Percentiles rank a stretch among this genome's conserved stretches.
Evolutionary conservation across 2,113 vertebrate genomes (phyloP).

Genomic region (Mola mola): DNA sequence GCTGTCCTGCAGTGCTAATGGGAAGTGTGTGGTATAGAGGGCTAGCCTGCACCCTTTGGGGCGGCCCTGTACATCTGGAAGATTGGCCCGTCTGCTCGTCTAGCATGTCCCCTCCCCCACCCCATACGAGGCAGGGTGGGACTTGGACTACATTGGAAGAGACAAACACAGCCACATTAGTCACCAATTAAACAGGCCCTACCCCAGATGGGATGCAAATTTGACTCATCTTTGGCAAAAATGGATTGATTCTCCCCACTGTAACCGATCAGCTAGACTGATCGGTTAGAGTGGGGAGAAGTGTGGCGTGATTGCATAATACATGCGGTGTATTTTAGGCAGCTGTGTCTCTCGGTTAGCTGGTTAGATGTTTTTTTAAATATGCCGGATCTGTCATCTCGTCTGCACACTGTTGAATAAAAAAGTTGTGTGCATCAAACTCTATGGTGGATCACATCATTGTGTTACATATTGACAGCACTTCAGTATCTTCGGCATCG

Average conservation of each 20-base stretch:
- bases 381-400: conserved; percentile 30
- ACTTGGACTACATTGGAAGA: conserved; percentile 69
- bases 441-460: too few relatives aligned
- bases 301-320: conserved; percentile 43
- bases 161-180: conserved; percentile 46
- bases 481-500: too few relatives aligned
- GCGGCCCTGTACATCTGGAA: conserved; percentile 71
- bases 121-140: conserved; percentile 18
- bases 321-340: conserved; percentile 40
- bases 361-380: conserved; percentile 52
- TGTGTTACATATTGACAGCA: too few relatives aligned
- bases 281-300: too few relatives aligned
- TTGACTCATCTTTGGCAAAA: background rate
- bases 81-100: conserved; percentile 65
- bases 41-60: conserved; percentile 56
- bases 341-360: conserved; percentile 32
- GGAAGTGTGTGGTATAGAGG: conserved; percentile 57
- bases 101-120: conserved; percentile 52
- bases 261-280: too few relatives aligned
- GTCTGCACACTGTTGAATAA: conserved; percentile 16
- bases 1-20: conserved; percentile 60
- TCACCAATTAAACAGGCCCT: conserved; percentile 40
- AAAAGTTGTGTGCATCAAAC: conserved; percentile 19
- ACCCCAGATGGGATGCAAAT: conserved; percentile 4
- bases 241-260: background rate